A percentile compares a stretch with the other conserved stretches of the same genome.
Conservation (phyloP, 37 sponge, comb jelly and placozoan genomes). For the Spongia lamella region DNA sequence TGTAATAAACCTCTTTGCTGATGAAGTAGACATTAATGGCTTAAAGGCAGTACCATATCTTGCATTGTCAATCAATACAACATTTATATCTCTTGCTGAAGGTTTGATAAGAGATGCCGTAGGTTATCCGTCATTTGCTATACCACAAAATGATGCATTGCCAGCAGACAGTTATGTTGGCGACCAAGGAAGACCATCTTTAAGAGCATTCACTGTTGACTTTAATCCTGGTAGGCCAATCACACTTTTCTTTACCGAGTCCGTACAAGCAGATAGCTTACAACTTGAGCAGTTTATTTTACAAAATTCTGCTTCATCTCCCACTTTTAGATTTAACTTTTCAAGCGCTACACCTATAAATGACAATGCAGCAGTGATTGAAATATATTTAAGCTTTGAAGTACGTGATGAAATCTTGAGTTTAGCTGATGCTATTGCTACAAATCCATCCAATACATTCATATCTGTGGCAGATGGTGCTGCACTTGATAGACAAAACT, state of each 20-base stretch:
- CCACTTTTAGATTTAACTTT: conserved; percentile 43
- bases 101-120: conserved; percentile 49
- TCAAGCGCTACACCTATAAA: conserved; percentile 37
- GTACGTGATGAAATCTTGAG: conserved; percentile 53
- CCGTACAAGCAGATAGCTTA: conserved; percentile 47
- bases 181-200: conserved; percentile 44
- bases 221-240: conserved; percentile 67
- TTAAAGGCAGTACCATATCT: conserved; percentile 61
- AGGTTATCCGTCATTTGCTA: conserved; percentile 42
- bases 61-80: conserved; percentile 43
- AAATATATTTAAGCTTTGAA: conserved; percentile 51
- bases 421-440: conserved; percentile 44
- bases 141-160: conserved; percentile 44
- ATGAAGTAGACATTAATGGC: conserved; percentile 62
- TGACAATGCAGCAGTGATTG: conserved; percentile 53
- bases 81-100: conserved; percentile 53
- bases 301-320: conserved; percentile 36
- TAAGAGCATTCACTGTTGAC: conserved; percentile 66
- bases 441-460: conserved; percentile 51
- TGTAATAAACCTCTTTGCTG: conserved; percentile 26
- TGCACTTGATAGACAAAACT: conserved; percentile 58
- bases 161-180: conserved; percentile 38
- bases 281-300: conserved; percentile 45
- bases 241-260: conserved; percentile 68
- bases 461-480: conserved; percentile 52